Conservation (phyloP, 2,113 vertebrate genomes). For the Dascyllus trimaculatus region DNA sequence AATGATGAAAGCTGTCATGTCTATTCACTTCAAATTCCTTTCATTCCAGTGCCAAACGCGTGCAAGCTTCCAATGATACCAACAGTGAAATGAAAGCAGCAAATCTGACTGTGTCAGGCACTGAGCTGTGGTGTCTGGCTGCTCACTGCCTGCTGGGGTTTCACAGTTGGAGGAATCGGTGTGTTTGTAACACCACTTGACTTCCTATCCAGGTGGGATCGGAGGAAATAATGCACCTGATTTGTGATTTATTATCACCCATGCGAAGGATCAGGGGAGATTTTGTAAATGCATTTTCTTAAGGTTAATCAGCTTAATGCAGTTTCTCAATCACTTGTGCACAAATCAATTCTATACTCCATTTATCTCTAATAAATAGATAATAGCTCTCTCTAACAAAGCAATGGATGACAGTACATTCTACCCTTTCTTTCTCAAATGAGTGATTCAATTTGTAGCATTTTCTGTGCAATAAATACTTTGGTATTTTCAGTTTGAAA, state of each 20-base stretch:
- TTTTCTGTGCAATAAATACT: constrained; percentile 21
- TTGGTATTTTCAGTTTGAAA: constrained; percentile 55
- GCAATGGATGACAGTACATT: constrained; percentile 24
- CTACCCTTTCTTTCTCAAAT: constrained; percentile 24
- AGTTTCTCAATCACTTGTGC: constrained; percentile 24
- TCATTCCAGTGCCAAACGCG: constrained; percentile 70
- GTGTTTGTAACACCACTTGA: constrained; percentile 29
- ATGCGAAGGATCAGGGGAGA: constrained; percentile 12
- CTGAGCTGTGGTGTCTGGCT: constrained; percentile 53
- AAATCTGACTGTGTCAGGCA: constrained; percentile 67
- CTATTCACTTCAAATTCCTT: constrained; percentile 74
- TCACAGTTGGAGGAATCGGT: constrained; percentile 43
- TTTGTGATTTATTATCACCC: constrained; percentile 41
- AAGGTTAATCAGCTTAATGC: constrained; percentile 9
- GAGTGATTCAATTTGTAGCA: constrained; percentile 46
- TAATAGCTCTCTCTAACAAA: constrained; percentile 30
- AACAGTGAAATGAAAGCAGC: constrained; percentile 73
- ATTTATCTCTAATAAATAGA: constrained; percentile 33
- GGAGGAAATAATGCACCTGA: constrained; percentile 26
- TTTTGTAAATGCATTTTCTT: not conserved
- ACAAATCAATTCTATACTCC: constrained; percentile 36
- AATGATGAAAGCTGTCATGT: constrained; percentile 71
- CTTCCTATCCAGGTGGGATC: constrained; percentile 31
- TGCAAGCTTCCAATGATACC: constrained; percentile 70
- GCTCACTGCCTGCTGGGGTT: constrained; percentile 54